Evolutionary conservation across 2,113 vertebrate species (phyloP).

Genomic region (Osmerus eperlanus): DNA sequence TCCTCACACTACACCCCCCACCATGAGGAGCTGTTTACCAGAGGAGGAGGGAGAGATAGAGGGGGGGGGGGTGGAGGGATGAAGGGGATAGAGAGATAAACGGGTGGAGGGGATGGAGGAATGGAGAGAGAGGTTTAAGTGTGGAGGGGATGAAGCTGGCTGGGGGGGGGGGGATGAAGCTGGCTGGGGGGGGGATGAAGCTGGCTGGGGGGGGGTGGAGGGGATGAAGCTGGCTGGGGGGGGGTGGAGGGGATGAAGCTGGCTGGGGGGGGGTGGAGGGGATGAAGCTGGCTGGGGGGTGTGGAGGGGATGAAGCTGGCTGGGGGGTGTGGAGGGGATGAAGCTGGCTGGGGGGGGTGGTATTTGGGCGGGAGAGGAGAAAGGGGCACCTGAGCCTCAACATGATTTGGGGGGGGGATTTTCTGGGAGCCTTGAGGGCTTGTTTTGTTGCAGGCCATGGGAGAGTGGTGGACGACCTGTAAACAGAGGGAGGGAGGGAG

Average conservation of each 20-base stretch:
- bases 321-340: neutral
- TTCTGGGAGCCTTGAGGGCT: neutral
- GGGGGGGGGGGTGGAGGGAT: no score
- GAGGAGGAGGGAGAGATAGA: neutral
- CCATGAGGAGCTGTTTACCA: constrained; percentile 14
- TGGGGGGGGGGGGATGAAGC: neutral
- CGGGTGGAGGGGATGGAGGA: neutral
- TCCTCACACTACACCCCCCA: constrained; percentile 21
- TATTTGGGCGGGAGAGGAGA: neutral
- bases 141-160: no score
- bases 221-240: neutral
- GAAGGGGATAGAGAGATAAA: no score
- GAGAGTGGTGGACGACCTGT: neutral
- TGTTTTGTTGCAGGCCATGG: neutral
- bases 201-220: neutral
- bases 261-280: neutral
- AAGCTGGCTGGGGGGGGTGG: neutral
- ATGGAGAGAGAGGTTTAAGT: neutral
- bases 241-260: no score
- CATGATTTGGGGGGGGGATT: neutral
- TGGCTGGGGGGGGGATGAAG: neutral
- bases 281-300: neutral
- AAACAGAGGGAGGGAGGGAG: neutral
- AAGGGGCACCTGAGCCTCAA: neutral
- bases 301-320: neutral